Percentiles rank a stretch among this genome's conserved stretches.
Conservation (phyloP, 2,113 vertebrate genomes). For the Hypanus sabinus region DNA sequence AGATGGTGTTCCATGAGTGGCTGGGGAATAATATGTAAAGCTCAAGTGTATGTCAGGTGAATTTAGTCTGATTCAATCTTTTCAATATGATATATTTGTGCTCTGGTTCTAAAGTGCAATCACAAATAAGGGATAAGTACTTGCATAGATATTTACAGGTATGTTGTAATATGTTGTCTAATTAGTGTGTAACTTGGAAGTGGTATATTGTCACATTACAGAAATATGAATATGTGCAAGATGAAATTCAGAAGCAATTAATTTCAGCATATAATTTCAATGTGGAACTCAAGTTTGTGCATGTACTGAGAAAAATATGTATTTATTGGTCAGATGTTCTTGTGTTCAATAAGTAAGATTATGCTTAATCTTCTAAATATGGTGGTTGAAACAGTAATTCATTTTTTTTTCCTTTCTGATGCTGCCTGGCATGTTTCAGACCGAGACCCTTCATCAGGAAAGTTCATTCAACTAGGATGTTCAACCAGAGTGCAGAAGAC, state of each 20-base stretch:
- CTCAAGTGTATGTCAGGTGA: background rate
- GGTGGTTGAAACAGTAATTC: too few relatives aligned
- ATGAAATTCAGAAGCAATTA: background rate
- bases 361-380: background rate
- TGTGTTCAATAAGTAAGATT: background rate
- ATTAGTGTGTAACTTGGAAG: background rate
- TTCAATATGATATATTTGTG: slow-evolving; percentile 2
- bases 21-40: background rate
- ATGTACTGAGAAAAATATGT: background rate
- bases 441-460: too few relatives aligned
- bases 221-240: background rate
- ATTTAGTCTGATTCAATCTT: background rate
- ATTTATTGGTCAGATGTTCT: background rate
- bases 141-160: background rate
- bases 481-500: too few relatives aligned
- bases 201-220: background rate
- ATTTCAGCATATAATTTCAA: background rate
- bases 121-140: background rate
- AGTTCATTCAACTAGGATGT: too few relatives aligned
- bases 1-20: background rate
- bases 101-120: background rate
- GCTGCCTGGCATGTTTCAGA: too few relatives aligned
- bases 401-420: background rate
- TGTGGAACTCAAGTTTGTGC: background rate
- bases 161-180: background rate